These are phyloP conservation scores for Heliconius charithonia DNA, from an alignment of 2,888 invertebrate genomes.

Conservation along the genomic window DNA sequence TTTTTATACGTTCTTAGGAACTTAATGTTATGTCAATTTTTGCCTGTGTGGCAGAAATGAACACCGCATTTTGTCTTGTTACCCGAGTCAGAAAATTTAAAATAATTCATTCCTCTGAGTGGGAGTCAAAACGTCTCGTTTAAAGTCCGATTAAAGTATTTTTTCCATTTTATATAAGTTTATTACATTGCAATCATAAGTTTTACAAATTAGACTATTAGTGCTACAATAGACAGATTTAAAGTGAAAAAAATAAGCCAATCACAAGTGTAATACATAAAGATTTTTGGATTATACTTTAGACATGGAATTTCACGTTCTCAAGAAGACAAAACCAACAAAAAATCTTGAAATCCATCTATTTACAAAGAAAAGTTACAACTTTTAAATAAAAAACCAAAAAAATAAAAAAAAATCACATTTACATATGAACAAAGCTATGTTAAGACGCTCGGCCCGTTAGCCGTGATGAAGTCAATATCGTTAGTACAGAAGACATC, in stretches of 20 bases:
- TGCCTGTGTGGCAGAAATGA: background rate
- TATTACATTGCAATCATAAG: no score
- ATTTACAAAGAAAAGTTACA: background rate
- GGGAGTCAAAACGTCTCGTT: background rate
- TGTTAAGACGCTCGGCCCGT: background rate
- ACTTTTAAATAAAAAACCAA: background rate
- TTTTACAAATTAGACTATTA: no score
- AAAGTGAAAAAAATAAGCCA: no score
- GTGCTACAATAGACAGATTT: no score
- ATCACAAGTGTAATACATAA: no score
- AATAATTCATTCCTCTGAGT: background rate
- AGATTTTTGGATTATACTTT: no score
- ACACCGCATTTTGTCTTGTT: background rate
- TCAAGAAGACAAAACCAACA: background rate
- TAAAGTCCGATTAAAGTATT: background rate
- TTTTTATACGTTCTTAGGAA: background rate
- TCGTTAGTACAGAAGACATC: constrained; percentile 26
- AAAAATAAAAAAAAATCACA: background rate
- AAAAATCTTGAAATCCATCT: no score
- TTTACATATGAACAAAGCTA: background rate
- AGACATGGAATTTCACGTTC: background rate
- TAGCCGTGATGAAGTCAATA: constrained; percentile 4
- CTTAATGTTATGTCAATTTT: background rate
- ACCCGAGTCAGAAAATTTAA: background rate
- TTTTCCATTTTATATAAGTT: no score